Evolutionary conservation across 1,140 invertebrate genomes (phyloP), one percentile per base, ranked within the genome.

Genomic region (Drosophila novamexicana): DNA sequence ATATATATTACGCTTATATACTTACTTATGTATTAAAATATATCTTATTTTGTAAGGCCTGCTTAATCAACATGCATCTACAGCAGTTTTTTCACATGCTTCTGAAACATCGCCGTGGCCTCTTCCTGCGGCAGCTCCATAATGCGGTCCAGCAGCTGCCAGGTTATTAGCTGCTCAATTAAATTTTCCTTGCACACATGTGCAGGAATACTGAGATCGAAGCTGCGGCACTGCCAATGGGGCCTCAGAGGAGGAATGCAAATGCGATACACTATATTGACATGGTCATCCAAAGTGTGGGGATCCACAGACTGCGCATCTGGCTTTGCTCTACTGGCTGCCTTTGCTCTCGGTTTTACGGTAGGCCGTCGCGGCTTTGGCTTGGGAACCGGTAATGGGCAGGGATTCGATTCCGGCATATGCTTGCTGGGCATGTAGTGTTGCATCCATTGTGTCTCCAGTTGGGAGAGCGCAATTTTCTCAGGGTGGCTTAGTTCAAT

Each of bases 91-190:
- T 54, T 36, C 3, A 73, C 40, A 44, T 37, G 10, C 1, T 4
- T 34, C 42, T 68, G 64, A 36, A 73, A 68, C 45, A 36, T 10
- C 0, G 10, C 39, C 5, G 70, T 53, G 16, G 8, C 56, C 18
- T 56, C 32, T 1, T 32, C n/a, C 22, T 42, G 1, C 1, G 64
- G 57, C 36, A 37, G 1, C 37, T 14, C 9, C 65, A 74, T 74
- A 54, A 74, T 54, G 8, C 9, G 34, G 9, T 74, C 65, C n/a
- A 74, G 65, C 16, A 68, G 29, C 8, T 68, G 2, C 64, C 64
- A 73, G n/a, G 53, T 49, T 0, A 73, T 40, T 1, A 73, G 36
- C 7, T 34, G 49, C 14, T 68, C 7, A 39, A 73, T 40, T 9
- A 62, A 59, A 22, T 73, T 68, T 0, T 22, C 12, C 16, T 68